phyloP scores from a whole-genome alignment of 2,797 vertebrate genomes.

The Spinus pinus region DNA sequence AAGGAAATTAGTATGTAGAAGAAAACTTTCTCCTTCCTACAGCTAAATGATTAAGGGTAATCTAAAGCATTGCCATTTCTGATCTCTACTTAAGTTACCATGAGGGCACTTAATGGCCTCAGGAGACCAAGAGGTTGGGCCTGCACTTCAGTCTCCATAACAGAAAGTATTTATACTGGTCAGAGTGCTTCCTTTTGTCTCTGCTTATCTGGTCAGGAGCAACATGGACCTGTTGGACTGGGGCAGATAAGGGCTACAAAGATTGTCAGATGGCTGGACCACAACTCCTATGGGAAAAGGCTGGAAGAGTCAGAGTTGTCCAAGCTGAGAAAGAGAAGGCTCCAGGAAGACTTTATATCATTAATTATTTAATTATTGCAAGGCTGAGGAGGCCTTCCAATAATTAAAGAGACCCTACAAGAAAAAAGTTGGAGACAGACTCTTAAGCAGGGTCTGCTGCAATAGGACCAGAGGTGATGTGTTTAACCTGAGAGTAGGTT shows the following conservation, averaged over 20 bases:
- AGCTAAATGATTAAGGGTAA: background rate
- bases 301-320: background rate
- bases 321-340: background rate
- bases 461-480: background rate
- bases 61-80: background rate
- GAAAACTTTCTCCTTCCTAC: background rate
- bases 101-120: background rate
- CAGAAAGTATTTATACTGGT: background rate
- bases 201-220: background rate
- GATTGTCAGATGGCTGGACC: background rate
- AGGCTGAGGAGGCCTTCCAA: rapidly evolving
- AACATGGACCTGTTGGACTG: background rate
- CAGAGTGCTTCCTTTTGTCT: background rate
- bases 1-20: background rate
- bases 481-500: background rate
- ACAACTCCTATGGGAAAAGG: background rate
- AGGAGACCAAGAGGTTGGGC: background rate
- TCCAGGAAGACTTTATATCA: rapidly evolving
- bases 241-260: background rate
- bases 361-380: background rate
- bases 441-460: background rate
- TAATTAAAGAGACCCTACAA: background rate
- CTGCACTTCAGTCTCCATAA: background rate
- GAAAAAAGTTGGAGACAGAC: background rate
- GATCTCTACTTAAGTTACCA: background rate